These are phyloP conservation scores for Scrobipalpa atriplicella DNA, from an alignment of 2,888 invertebrate species.

Conservation along the genomic window DNA sequence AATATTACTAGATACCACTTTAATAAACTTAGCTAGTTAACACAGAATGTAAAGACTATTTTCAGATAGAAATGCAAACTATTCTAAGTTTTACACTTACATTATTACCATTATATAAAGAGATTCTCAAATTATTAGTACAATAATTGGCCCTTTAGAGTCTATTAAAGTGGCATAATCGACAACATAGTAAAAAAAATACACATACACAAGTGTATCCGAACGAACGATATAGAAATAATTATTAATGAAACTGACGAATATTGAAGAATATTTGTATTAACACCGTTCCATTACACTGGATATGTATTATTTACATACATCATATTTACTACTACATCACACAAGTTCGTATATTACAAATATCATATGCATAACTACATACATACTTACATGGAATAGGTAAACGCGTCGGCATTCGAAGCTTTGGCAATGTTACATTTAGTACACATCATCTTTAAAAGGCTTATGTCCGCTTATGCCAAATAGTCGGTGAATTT, in stretches of 20 bases:
- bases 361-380: neutral
- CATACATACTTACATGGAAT: neutral
- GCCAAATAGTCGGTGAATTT: no score
- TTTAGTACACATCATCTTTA: no score
- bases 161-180: neutral
- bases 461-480: no score
- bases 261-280: slow-evolving; percentile 2
- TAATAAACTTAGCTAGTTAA: neutral
- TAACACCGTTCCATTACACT: neutral
- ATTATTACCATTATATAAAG: no score
- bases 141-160: neutral
- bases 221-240: neutral
- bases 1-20: slow-evolving; percentile 12
- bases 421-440: neutral
- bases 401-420: neutral
- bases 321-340: neutral
- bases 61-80: no score
- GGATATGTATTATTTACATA: neutral
- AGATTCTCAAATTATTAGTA: neutral
- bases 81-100: no score
- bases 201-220: slow-evolving; percentile 1
- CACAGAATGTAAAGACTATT: no score
- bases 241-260: neutral
- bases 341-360: slow-evolving; percentile 2
- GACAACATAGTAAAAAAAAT: neutral